Percentiles rank a stretch among this genome's conserved stretches.
Conservation (phyloP, 2,113 vertebrate species). For the Myanophis thanlyinensis region DNA sequence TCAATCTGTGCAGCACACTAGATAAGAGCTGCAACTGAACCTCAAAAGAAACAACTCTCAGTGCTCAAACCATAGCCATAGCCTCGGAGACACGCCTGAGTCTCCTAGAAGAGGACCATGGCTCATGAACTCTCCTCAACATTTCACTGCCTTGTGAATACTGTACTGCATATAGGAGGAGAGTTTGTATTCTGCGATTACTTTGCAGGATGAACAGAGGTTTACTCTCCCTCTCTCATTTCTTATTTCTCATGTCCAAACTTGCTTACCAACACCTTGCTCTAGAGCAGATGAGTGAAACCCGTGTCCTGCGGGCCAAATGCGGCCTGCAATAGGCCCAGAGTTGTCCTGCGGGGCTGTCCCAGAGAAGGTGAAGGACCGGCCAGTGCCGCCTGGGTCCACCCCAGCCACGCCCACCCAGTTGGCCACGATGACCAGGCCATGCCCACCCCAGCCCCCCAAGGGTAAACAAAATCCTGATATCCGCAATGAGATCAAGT, state of each 20-base stretch:
- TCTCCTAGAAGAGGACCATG: neutral
- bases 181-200: neutral
- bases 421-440: too few species aligned
- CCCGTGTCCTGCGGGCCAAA: too few species aligned
- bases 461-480: too few species aligned
- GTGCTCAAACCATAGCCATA: neutral
- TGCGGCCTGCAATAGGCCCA: too few species aligned
- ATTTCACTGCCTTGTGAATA: neutral
- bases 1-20: accelerated
- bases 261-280: neutral
- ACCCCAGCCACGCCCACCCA: too few species aligned
- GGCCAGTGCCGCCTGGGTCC: too few species aligned
- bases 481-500: too few species aligned
- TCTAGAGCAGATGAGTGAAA: neutral
- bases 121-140: neutral
- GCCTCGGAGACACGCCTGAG: too few species aligned
- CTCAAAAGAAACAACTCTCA: neutral
- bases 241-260: neutral
- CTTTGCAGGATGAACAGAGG: neutral
- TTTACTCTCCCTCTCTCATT: neutral
- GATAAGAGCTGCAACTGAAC: neutral
- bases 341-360: too few species aligned
- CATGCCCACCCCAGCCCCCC: too few species aligned
- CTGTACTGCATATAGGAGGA: too few species aligned
- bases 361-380: too few species aligned